Conservation (phyloP, 1,140 invertebrate genomes). For the Stegodyphus dumicola region DNA sequence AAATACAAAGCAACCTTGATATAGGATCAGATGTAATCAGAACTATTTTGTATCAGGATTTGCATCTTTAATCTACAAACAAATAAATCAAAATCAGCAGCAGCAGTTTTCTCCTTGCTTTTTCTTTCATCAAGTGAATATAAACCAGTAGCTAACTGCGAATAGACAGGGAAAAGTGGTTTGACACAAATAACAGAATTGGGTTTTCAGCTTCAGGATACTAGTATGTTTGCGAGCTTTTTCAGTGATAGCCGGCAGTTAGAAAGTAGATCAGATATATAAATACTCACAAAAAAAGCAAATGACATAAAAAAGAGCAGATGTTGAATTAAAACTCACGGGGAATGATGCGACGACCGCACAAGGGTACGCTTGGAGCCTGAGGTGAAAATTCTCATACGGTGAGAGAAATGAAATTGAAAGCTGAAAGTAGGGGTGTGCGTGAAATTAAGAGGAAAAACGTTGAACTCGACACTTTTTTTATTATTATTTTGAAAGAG, state of each 20-base stretch:
- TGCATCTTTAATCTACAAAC: too few relatives aligned
- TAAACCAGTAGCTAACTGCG: conserved; percentile 45
- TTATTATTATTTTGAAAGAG: too few relatives aligned
- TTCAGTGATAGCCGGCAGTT: conserved; percentile 26
- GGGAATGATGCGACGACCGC: background rate
- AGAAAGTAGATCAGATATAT: conserved; percentile 42
- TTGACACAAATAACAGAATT: conserved; percentile 42
- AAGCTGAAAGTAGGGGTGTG: conserved; percentile 15
- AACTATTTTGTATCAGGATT: too few relatives aligned
- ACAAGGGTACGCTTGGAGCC: conserved; percentile 27
- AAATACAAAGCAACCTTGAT: too few relatives aligned
- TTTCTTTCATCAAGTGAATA: background rate
- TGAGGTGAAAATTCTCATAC: conserved; percentile 7
- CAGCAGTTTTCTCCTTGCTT: too few relatives aligned
- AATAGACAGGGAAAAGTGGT: conserved; percentile 19
- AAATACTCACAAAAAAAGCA: too few relatives aligned
- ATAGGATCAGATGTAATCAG: too few relatives aligned
- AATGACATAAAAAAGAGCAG: too few relatives aligned
- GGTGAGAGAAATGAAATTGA: conserved; percentile 37
- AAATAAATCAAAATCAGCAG: too few relatives aligned
- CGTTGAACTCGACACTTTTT: conserved; percentile 21
- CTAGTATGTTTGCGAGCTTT: background rate
- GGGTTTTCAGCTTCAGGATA: conserved; percentile 40
- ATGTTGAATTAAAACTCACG: background rate
- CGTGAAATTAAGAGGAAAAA: conserved; percentile 16